A percentile compares a stretch with the other conserved stretches of the same genome.
These are phyloP conservation scores for Eulemur coronatus DNA, from an alignment of 2,797 vertebrate species.

Conservation along the genomic window DNA sequence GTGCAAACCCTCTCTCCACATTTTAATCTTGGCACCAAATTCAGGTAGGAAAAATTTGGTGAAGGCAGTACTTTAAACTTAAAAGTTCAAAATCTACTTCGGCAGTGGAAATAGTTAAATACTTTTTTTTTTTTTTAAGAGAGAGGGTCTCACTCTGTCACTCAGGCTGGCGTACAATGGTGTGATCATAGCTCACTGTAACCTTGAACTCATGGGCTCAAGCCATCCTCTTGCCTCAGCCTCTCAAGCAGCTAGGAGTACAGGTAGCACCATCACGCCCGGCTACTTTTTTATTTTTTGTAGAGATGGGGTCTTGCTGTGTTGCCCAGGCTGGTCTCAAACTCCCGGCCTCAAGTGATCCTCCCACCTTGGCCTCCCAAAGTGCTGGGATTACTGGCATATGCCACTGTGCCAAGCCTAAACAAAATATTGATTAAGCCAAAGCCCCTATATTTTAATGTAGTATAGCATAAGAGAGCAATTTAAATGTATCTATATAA, in stretches of 20 bases:
- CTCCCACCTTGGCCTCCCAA: background rate
- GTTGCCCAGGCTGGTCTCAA: background rate
- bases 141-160: background rate
- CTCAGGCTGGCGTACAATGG: no score
- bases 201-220: no score
- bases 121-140: background rate
- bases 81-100: conserved; percentile 27
- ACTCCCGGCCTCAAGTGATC: background rate
- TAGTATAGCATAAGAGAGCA: background rate
- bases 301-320: background rate
- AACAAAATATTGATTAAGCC: background rate
- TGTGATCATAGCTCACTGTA: no score
- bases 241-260: background rate
- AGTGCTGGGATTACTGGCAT: background rate
- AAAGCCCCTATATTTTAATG: conserved; percentile 27
- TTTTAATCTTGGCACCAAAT: conserved; percentile 39
- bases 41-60: background rate
- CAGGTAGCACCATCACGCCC: background rate
- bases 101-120: background rate
- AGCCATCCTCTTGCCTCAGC: background rate
- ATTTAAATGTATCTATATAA: conserved; percentile 7
- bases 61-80: background rate
- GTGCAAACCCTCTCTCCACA: background rate
- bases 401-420: background rate
- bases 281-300: background rate